Evolutionary conservation across 1,140 invertebrate species (phyloP).

Genomic region (Ostrea denselamellosa): DNA sequence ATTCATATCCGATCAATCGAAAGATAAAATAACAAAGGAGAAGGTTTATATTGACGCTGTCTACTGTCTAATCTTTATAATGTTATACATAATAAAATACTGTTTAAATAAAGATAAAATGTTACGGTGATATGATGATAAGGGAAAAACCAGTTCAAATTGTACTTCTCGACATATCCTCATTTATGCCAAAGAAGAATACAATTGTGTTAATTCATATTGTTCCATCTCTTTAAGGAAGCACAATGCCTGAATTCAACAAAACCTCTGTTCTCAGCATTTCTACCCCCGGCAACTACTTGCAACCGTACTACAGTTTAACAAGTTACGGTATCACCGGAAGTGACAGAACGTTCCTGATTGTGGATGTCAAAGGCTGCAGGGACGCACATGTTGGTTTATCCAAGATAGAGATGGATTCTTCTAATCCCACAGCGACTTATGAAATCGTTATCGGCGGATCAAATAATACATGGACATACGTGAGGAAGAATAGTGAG

Average conservation of each 20-base stretch:
- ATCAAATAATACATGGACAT: background rate
- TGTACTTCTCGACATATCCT: too few relatives aligned
- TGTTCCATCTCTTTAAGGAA: background rate
- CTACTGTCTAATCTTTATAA: too few relatives aligned
- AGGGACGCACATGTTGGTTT: background rate
- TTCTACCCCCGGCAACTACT: background rate
- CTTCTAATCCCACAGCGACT: background rate
- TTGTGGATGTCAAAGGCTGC: slow-evolving; percentile 5
- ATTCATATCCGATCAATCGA: too few relatives aligned
- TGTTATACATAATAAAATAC: too few relatives aligned
- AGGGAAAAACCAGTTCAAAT: too few relatives aligned
- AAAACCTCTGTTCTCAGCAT: background rate
- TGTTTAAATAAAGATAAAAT: too few relatives aligned
- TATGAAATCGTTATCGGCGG: slow-evolving; percentile 19
- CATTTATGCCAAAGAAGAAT: too few relatives aligned
- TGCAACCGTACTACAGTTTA: background rate
- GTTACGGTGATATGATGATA: too few relatives aligned
- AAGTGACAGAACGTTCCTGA: background rate
- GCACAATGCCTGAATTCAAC: background rate
- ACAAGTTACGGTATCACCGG: background rate
- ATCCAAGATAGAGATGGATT: slow-evolving; percentile 1
- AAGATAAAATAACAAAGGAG: too few relatives aligned
- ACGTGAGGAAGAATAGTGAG: background rate
- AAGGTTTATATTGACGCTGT: too few relatives aligned
- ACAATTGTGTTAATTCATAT: too few relatives aligned